Evolutionary conservation across 1,140 invertebrate genomes (phyloP).

Genomic region (Drosophila sturtevanti): DNA sequence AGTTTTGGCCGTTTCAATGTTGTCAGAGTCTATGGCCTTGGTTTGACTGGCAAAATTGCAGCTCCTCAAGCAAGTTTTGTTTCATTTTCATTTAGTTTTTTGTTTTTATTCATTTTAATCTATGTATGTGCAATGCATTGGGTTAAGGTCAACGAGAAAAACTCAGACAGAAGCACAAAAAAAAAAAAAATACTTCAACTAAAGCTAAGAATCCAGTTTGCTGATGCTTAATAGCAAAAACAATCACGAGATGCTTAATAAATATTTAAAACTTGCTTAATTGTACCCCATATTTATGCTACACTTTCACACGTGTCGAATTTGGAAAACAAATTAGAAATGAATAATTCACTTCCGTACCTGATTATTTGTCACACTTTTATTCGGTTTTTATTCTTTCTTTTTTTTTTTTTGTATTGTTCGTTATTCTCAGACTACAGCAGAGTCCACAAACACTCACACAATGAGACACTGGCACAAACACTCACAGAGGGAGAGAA

Average conservation of each 20-base stretch:
- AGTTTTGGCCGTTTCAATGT: constrained; percentile 74
- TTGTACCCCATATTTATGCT: constrained; percentile 22
- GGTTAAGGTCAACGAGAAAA: constrained; percentile 82
- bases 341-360: constrained; percentile 63
- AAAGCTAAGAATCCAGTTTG: constrained; percentile 1
- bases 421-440: neutral
- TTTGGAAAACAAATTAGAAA: neutral
- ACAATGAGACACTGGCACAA: constrained; percentile 17
- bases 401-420: too few species aligned
- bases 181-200: neutral
- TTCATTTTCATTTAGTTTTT: constrained; percentile 46
- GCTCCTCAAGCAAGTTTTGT: constrained; percentile 75
- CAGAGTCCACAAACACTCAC: constrained; percentile 25
- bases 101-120: constrained; percentile 1
- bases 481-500: too few species aligned
- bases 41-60: constrained; percentile 74
- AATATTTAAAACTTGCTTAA: neutral
- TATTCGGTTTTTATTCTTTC: too few species aligned
- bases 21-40: constrained; percentile 71
- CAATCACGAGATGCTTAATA: neutral
- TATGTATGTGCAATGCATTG: constrained; percentile 77
- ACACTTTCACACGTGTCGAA: constrained; percentile 50
- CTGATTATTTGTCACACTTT: constrained; percentile 40
- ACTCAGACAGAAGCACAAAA: constrained; percentile 45
- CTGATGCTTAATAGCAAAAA: neutral